Conservation (phyloP, 2,113 vertebrate genomes). For the Nanger granti region DNA sequence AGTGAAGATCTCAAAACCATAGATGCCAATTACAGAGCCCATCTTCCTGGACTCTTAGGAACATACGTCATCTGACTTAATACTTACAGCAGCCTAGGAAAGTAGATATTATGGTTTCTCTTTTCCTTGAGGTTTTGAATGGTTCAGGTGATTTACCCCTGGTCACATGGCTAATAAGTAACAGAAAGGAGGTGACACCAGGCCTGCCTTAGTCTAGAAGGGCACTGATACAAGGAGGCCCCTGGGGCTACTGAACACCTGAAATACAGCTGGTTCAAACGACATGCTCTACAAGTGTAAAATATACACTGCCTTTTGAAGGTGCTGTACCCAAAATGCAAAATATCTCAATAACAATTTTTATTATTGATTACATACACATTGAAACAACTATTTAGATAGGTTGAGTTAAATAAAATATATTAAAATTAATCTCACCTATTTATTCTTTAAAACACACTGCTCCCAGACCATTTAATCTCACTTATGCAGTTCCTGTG, state of each 20-base stretch:
- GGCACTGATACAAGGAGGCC: not conserved
- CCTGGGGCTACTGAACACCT: too few species aligned
- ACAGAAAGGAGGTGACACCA: not conserved
- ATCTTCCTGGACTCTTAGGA: not conserved
- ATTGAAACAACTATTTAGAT: not conserved
- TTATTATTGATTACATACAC: not conserved
- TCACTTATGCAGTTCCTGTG: fast-evolving
- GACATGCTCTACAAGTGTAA: not conserved
- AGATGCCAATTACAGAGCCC: not conserved
- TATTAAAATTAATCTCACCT: not conserved
- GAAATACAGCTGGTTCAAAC: not conserved
- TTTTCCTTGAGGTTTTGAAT: not conserved
- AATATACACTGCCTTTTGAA: not conserved
- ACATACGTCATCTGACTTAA: not conserved
- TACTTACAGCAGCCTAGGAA: not conserved
- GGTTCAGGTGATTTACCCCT: not conserved
- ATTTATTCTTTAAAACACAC: not conserved
- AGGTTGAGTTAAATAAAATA: not conserved
- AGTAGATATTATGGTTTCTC: not conserved
- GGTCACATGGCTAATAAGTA: not conserved
- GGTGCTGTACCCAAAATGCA: not conserved
- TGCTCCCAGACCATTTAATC: not conserved
- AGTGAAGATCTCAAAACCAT: not conserved
- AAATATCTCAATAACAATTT: not conserved
- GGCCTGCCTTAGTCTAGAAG: not conserved